These are phyloP conservation scores for Oenanthe melanoleuca DNA, from an alignment of 2,113 vertebrate species.

Conservation along the genomic window DNA sequence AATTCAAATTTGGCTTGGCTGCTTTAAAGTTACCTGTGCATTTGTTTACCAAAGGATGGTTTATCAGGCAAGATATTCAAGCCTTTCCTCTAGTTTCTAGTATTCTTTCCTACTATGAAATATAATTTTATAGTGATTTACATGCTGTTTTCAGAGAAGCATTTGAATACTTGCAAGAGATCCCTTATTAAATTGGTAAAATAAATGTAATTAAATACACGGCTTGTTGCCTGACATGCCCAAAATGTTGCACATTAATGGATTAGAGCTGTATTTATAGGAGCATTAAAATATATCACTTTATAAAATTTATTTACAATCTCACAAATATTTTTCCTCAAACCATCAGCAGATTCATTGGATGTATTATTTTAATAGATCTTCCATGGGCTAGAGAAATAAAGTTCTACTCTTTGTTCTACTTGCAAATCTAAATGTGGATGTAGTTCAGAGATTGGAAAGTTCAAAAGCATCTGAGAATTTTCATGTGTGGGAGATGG, in stretches of 20 bases:
- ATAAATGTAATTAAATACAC: background rate
- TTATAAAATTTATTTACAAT: background rate
- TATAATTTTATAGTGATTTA: background rate
- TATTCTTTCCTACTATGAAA: background rate
- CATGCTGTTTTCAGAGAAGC: background rate
- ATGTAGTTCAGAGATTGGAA: background rate
- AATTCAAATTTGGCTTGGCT: background rate
- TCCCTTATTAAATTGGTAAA: background rate
- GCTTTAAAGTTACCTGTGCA: background rate
- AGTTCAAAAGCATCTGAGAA: background rate
- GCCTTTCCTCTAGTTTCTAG: background rate
- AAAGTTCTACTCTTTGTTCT: background rate
- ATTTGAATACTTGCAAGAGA: background rate
- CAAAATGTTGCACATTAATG: background rate
- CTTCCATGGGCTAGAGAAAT: background rate
- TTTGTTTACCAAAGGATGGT: background rate
- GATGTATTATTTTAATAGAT: background rate
- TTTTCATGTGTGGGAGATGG: background rate
- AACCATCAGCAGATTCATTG: rapidly evolving
- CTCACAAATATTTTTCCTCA: background rate
- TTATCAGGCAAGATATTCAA: background rate
- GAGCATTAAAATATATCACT: background rate
- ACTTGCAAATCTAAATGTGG: background rate
- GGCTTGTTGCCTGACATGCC: background rate
- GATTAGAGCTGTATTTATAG: background rate